phyloP scores from a whole-genome alignment of 2,797 vertebrate genomes.

The Chelidonichthys spinosus region DNA sequence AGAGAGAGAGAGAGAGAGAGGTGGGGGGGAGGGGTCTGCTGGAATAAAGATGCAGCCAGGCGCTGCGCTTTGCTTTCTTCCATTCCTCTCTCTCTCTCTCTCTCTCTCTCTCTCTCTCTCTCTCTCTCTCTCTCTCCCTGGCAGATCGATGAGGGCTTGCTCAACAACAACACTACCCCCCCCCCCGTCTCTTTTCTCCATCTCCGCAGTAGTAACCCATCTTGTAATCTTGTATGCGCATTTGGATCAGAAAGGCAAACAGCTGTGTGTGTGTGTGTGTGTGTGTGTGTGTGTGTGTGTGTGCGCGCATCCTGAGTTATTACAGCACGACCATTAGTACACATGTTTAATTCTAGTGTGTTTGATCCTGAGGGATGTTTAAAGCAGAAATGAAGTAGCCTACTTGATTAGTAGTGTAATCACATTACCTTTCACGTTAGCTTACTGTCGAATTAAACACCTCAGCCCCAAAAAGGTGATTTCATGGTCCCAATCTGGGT shows the following conservation, averaged over 20 bases:
- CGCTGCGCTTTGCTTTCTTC: constrained; percentile 31
- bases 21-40: constrained; percentile 43
- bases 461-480: not conserved
- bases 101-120: constrained; percentile 1
- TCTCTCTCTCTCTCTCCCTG: not conserved
- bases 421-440: constrained; percentile 1
- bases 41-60: constrained; percentile 47
- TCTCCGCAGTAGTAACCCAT: constrained; percentile 8
- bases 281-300: not conserved
- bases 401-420: not conserved
- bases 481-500: not conserved
- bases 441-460: not conserved
- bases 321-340: not conserved
- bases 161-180: constrained; percentile 7
- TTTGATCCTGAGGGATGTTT: not conserved
- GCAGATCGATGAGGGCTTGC: constrained; percentile 47
- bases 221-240: constrained; percentile 25
- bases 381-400: not conserved
- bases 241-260: constrained; percentile 3
- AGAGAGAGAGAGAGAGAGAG: not conserved
- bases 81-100: not conserved
- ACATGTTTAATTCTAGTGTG: not conserved
- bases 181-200: not conserved
- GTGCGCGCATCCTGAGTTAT: not conserved
- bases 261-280: not conserved